Base-by-base conservation (phyloP, 1,140 invertebrate genomes). In the Chionoecetes opilio region DNA sequence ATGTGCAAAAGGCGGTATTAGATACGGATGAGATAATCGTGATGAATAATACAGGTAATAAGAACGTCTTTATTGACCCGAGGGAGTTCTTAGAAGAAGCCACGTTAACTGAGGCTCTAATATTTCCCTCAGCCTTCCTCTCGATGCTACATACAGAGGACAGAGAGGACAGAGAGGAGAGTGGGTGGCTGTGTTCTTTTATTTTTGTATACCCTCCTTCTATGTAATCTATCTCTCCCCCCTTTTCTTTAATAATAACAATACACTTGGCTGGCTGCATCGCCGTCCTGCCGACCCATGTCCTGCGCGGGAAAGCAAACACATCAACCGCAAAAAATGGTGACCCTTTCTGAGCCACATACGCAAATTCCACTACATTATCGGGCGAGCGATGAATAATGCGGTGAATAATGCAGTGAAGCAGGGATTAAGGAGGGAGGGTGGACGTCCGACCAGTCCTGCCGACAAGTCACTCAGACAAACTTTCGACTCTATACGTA, bases 321-420 rank as follows among this genome's bases (percentile, higher is more conserved):
- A 5, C 26, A 75, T n/a, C 21, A 75, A 5, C 63, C 11, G 63
- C n/a, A 75, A 75, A n/a, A 75, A n/a, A 0, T 26, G 21, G 1
- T 17, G n/a, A 17, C 63, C 63, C 63, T 75, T 75, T n/a, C 63
- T 75, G 63, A 6, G 63, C 63, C 63, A 75, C 63, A 21, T n/a
- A 75, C 63, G 63, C 63, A 75, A 75, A 75, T 75, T 75, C 63
- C 63, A n/a, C 21, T 75, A 75, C 63, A 75, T 75, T 75, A 21
- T 75, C 63, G 63, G 63, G n/a, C 63, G 0, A 26, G 63, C 63
- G 8, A 75, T 75, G 63, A 75, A 75, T 75, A 75, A 75, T 75
- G 63, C 63, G 63, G 63, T 75, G 63, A 75, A 75, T 75, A 75
- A 75, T 75, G 63, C 63, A 75, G 63, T n/a, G 63, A 75, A 75